Conservation (phyloP, 2,888 invertebrate genomes). For the Chymomyza caudatula region DNA sequence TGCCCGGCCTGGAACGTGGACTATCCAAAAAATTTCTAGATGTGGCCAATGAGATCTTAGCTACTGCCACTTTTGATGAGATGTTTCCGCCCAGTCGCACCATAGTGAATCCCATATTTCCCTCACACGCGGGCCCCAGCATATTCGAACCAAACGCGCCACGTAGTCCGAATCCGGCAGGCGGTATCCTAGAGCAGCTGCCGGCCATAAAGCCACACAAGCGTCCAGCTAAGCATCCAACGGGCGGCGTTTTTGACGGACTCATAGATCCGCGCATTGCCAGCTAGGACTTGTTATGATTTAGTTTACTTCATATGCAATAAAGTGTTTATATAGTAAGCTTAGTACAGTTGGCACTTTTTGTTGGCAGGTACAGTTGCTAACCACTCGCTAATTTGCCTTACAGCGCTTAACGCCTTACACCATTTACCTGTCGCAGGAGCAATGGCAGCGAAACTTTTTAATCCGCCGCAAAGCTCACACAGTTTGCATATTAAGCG, state of each 20-base stretch:
- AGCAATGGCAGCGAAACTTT: conserved; percentile 55
- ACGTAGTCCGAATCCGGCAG: conserved; percentile 37
- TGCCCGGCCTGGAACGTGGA: conserved; percentile 76
- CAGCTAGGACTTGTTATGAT: conserved; percentile 17
- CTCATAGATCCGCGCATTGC: conserved; percentile 29
- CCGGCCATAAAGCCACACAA: conserved; percentile 27
- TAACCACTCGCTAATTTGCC: conserved; percentile 49
- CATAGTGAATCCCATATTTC: conserved; percentile 52
- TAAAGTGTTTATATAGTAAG: conserved; percentile 3
- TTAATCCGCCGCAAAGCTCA: conserved; percentile 73
- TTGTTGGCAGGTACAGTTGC: conserved; percentile 35
- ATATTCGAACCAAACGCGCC: conserved; percentile 47
- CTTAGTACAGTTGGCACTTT: conserved; percentile 4
- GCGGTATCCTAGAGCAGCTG: conserved; percentile 46
- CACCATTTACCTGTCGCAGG: conserved; percentile 60
- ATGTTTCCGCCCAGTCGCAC: conserved; percentile 75
- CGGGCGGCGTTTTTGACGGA: conserved; percentile 33
- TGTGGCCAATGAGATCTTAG: conserved; percentile 76
- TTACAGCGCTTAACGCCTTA: conserved; percentile 68
- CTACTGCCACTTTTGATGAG: conserved; percentile 77
- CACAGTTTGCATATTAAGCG: conserved; percentile 72
- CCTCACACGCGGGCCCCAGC: conserved; percentile 38
- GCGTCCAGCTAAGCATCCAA: conserved; percentile 19
- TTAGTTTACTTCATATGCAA: conserved; percentile 11
- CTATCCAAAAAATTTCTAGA: conserved; percentile 75